Base-by-base conservation (phyloP, 2,113 vertebrate genomes). In the Todiramphus saurophagus region DNA sequence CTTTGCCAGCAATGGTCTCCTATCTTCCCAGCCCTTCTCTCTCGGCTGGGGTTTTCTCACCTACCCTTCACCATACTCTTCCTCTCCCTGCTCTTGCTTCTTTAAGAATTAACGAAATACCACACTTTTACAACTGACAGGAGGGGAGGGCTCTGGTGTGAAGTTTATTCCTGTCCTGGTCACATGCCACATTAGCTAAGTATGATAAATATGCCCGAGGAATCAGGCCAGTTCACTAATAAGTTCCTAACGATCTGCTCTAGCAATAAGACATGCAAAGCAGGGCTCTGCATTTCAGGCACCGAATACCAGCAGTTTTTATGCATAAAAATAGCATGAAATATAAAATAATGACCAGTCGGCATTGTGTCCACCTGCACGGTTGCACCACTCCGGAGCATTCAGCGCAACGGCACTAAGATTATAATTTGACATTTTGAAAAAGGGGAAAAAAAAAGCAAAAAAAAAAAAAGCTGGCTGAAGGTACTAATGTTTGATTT, bases 131-230 rank as follows among this genome's bases (percentile, higher is more conserved):
- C 74, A 73, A 67, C 44, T 50, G 74, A 28, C 58, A 59, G 63
- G 74, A 48, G 77, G 58, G 70, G 90, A 85, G 55, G 77, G 74
- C 93, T 83, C 24, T 94, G 75, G 84, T 89, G 90, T 70, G 91
- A 96, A 96, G 95, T 85, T 97, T 96, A 81, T 97, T 96, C 66
- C 55, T 89, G 68, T 75, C 92, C 90, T 96, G 91, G 80, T 94
- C 88, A 67, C 86, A 43, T 90, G 60, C 81, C 69, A 76, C 66
- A 46, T 93, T 79, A 94, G 76, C 73, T 95, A 92, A 93, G 87
- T 80, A 83, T 76, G 91, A 94, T 83, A 93, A 96, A 94, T 90
- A 92, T 3, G 24, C 87, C 48, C 3, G 33, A 90, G 95, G 63
- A 72, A 95, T 59, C 94, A 91, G 94, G 94, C 94, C 87, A 96